Percentiles rank a stretch among this genome's conserved stretches.
Evolutionary conservation across 30 jellyfish, hydroid and myxozoan species (phyloP).

Genomic region (Nemopilema nomurai): DNA sequence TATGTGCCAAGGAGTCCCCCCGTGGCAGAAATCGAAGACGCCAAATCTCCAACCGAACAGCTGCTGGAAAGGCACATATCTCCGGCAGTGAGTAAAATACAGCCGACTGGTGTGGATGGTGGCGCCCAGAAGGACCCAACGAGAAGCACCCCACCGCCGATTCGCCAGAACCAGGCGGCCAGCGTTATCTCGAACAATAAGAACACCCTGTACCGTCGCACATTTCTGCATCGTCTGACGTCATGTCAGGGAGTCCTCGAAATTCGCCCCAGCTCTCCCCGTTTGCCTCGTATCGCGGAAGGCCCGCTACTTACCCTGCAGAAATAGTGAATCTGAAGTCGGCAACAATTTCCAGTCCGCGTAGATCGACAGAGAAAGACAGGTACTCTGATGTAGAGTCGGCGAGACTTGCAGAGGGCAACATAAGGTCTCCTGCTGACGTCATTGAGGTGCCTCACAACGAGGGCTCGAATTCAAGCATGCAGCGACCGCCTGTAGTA

Average conservation of each 20-base stretch:
- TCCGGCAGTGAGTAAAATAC: constrained; percentile 35
- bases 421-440: not conserved
- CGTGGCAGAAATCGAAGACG: constrained; percentile 46
- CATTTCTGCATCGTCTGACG: constrained; percentile 53
- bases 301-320: constrained; percentile 73
- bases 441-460: constrained; percentile 4
- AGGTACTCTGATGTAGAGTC: constrained; percentile 21
- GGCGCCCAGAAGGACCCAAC: not conserved
- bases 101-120: constrained; percentile 20
- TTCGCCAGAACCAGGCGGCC: constrained; percentile 19
- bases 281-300: constrained; percentile 58
- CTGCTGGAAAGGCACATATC: constrained; percentile 42
- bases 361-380: constrained; percentile 19
- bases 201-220: constrained; percentile 16
- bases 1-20: constrained; percentile 25
- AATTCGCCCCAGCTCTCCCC: constrained; percentile 67
- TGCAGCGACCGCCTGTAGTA: constrained; percentile 54
- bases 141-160: constrained; percentile 19
- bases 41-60: constrained; percentile 49
- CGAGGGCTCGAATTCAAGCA: constrained; percentile 39
- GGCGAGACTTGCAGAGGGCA: constrained; percentile 11
- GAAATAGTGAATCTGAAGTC: constrained; percentile 55
- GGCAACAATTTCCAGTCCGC: constrained; percentile 38
- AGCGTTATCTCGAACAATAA: constrained; percentile 43
- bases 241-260: constrained; percentile 58